These are phyloP conservation scores for Gobionotothen gibberifrons DNA, from an alignment of 2,797 vertebrate genomes.

Conservation along the genomic window DNA sequence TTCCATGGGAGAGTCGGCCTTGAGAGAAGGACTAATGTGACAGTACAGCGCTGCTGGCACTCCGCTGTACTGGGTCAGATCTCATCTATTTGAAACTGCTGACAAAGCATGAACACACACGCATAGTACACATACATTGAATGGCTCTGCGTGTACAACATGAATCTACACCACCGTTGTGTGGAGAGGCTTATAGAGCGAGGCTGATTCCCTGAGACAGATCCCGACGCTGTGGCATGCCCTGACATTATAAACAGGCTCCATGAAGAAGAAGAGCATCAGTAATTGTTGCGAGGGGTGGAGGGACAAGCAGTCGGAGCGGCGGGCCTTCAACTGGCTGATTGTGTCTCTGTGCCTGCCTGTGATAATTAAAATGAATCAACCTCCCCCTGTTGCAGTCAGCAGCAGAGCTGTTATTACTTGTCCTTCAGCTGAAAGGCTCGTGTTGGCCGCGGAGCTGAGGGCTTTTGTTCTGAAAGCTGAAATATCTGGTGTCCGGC, in stretches of 20 bases:
- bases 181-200: not conserved
- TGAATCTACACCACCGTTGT: constrained; percentile 8
- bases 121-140: not conserved
- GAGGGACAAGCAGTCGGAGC: constrained; percentile 20
- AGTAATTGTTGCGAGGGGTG: constrained; percentile 63
- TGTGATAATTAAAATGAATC: constrained; percentile 76
- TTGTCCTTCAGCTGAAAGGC: constrained; percentile 66
- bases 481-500: constrained; percentile 59
- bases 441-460: constrained; percentile 52
- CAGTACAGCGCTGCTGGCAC: not conserved
- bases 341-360: constrained; percentile 72
- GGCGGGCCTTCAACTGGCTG: constrained; percentile 53
- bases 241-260: constrained; percentile 65
- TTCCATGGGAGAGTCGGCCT: constrained; percentile 4
- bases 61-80: constrained; percentile 12
- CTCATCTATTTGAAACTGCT: constrained; percentile 35
- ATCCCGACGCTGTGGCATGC: constrained; percentile 20
- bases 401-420: constrained; percentile 56
- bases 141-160: constrained; percentile 4
- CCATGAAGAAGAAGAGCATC: constrained; percentile 51
- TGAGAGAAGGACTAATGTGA: constrained; percentile 8
- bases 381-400: constrained; percentile 31
- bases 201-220: constrained; percentile 49
- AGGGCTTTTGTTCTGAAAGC: constrained; percentile 72
- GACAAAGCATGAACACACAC: constrained; percentile 29